Conservation (phyloP, 2,888 invertebrate genomes). For the Beris morrisii region DNA sequence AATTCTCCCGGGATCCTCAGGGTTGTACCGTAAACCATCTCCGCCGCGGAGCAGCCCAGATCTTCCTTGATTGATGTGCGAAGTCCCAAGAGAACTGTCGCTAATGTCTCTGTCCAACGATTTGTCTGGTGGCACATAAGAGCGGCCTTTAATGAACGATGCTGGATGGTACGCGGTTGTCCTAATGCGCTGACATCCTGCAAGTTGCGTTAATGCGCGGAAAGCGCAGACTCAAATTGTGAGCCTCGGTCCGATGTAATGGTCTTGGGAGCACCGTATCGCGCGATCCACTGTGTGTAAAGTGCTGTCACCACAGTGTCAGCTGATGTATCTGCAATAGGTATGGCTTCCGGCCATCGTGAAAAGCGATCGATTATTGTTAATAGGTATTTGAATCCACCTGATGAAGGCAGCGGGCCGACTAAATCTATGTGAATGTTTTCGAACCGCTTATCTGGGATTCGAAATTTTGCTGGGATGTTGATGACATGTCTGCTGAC, state of each 20-base stretch:
- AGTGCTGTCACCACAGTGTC: background rate
- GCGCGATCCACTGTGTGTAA: background rate
- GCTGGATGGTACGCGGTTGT: conserved; percentile 3
- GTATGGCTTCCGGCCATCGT: background rate
- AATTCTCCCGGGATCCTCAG: background rate
- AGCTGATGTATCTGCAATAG: background rate
- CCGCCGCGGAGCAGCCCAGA: background rate
- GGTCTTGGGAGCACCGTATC: background rate
- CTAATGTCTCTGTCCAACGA: background rate
- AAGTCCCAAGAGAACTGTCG: background rate
- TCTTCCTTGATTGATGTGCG: background rate
- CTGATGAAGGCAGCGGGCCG: no score
- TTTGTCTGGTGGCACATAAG: conserved; percentile 2
- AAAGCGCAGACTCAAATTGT: background rate
- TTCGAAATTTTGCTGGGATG: background rate
- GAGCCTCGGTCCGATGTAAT: background rate
- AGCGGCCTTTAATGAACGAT: background rate
- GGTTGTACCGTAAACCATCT: background rate
- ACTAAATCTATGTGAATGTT: conserved; percentile 6
- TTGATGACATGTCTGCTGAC: background rate
- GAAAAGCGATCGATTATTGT: conserved; percentile 6
- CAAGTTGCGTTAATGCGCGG: background rate
- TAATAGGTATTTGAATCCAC: background rate
- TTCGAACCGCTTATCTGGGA: background rate
- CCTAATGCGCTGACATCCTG: background rate